Conservation (phyloP, 2,888 invertebrate genomes). For the Chrysolina oricalcia region DNA sequence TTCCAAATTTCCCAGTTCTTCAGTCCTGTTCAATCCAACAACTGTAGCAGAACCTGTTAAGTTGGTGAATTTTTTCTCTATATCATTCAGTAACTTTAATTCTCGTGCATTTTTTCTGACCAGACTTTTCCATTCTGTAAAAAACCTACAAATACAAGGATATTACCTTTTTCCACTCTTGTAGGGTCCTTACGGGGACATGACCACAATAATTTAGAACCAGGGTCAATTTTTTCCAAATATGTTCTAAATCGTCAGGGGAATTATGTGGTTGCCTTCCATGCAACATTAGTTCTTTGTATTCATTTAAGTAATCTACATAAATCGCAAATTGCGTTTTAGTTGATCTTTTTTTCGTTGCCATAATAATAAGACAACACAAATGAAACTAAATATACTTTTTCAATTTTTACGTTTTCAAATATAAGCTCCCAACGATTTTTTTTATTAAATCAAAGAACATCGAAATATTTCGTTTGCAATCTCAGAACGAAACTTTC, state of each 20-base stretch:
- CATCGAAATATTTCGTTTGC: too few species aligned
- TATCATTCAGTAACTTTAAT: background rate
- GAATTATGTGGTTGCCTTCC: background rate
- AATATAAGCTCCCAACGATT: too few species aligned
- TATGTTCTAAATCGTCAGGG: background rate
- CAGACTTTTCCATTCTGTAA: background rate
- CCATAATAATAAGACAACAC: too few species aligned
- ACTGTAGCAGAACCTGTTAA: background rate
- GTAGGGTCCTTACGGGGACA: background rate
- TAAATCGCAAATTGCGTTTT: background rate
- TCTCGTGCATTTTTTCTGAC: background rate
- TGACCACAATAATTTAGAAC: background rate
- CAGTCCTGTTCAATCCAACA: background rate
- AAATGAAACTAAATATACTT: too few species aligned
- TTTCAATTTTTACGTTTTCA: too few species aligned
- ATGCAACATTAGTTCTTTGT: background rate
- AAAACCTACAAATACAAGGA: background rate
- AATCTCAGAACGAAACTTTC: too few species aligned
- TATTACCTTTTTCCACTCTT: background rate
- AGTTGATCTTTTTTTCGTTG: background rate
- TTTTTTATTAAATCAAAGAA: too few species aligned
- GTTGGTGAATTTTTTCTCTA: background rate
- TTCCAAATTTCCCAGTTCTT: background rate
- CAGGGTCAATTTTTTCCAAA: background rate
- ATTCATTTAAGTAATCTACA: background rate